Base-by-base conservation (phyloP, 2,797 vertebrate species). In the Sebastes hubbsi region DNA sequence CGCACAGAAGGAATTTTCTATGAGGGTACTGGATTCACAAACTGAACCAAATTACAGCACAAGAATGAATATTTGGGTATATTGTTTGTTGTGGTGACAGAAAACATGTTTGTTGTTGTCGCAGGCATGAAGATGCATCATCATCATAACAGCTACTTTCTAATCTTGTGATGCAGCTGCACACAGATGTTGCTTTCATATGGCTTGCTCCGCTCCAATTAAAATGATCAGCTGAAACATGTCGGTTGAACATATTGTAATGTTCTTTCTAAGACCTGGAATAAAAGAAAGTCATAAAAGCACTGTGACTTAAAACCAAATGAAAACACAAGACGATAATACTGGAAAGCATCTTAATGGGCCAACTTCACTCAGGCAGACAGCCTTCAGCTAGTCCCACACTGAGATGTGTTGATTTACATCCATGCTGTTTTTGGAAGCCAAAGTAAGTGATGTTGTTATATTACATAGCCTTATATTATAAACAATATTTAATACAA, bases 161-260 rank as follows among this genome's bases (percentile, higher is more conserved):
- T 56, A 34, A 80, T 84, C 65, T 62, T 34, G 54, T 20, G 46
- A 63, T 24, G 60, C 54, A 69, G 67, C 54, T 75, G 63, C 55
- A 52, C 36, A 78, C 77, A 84, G 82, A 82, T 80, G 78, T 32
- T 63, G 62, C 75, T 82, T 67, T 87, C 64, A 77, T 77, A 16
- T 2, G 9, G 25, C 69, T 78, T 63, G 25, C 14, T 65, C 73
- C 12, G 2, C 64, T 80, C 24, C 55, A 71, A 74, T 83, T 62
- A 62, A 74, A 72, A 73, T 29, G 34, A 61, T 82, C 32, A 49
- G 59, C n/a, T 42, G 46, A 67, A 60, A 77, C 55, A 46, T 80
- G 64, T 80, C 20, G 64, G 12, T 78, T 59, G 4, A 75, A 74
- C 69, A 65, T 62, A 36, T 46, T 61, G 60, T 61, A 25, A 65